phyloP scores from a whole-genome alignment of 1,140 invertebrate species.

The Drosophila santomea region DNA sequence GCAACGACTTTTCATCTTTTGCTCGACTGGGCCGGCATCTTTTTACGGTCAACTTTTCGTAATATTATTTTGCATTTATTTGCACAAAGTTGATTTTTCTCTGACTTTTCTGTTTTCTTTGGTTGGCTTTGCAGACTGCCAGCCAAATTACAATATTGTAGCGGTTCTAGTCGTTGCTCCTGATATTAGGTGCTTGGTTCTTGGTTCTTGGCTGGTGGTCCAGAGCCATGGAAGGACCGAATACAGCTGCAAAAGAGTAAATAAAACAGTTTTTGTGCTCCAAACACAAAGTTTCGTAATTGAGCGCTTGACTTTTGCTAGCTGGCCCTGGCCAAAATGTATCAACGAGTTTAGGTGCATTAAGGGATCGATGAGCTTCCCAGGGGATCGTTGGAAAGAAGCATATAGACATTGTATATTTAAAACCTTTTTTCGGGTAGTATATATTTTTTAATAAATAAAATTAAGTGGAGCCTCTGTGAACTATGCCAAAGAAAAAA shows the following conservation, averaged over 20 bases:
- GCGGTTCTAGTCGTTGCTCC: conserved; percentile 11
- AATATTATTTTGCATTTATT: conserved; percentile 81
- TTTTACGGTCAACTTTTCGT: conserved; percentile 77
- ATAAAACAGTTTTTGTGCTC: conserved; percentile 43
- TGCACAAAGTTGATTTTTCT: conserved; percentile 58
- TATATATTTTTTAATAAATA: too few species aligned
- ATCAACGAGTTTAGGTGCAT: conserved; percentile 25
- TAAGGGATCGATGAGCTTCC: conserved; percentile 12
- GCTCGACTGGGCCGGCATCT: conserved; percentile 23
- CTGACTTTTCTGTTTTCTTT: conserved; percentile 63
- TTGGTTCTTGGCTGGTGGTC: conserved; percentile 1
- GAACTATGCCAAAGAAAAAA: too few species aligned
- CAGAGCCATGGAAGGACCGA: not conserved
- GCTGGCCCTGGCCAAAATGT: conserved; percentile 25
- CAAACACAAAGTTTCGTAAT: conserved; percentile 62
- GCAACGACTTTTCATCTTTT: conserved; percentile 44
- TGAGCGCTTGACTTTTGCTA: conserved; percentile 57
- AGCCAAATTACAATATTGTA: conserved; percentile 71
- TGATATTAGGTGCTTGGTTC: conserved; percentile 2
- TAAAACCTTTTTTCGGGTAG: too few species aligned
- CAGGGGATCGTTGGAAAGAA: not conserved
- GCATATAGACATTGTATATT: not conserved
- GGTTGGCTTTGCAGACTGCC: conserved; percentile 38
- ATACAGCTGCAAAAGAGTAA: conserved; percentile 50
- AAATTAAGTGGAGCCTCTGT: too few species aligned